Evolutionary conservation across 2,113 vertebrate species (phyloP).

Genomic region (Cheirogaleus medius): DNA sequence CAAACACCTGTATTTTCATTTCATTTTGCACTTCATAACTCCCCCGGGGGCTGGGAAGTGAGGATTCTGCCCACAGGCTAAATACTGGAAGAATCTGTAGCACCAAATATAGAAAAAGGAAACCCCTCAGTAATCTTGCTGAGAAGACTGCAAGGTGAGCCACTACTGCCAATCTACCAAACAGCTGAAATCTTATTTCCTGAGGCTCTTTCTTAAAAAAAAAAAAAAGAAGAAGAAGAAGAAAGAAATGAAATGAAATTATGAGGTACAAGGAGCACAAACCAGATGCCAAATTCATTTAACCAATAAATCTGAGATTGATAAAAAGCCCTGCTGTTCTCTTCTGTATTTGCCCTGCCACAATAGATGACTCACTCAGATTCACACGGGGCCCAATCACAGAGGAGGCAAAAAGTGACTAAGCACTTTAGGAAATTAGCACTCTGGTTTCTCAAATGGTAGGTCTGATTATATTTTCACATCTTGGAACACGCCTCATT

Average conservation of each 20-base stretch:
- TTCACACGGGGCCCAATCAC: neutral
- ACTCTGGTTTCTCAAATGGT: constrained; percentile 31
- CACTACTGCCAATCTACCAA: neutral
- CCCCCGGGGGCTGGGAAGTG: neutral
- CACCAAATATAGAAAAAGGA: neutral
- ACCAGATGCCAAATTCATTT: constrained; percentile 48
- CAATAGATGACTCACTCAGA: constrained; percentile 48
- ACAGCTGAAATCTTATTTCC: neutral
- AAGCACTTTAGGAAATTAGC: constrained; percentile 59
- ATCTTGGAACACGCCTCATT: neutral
- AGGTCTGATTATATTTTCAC: neutral
- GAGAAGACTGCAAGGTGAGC: neutral
- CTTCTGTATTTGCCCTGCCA: neutral
- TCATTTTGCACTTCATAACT: neutral
- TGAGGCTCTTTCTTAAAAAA: neutral
- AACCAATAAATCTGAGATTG: neutral
- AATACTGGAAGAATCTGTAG: neutral
- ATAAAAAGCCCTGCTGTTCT: constrained; percentile 41
- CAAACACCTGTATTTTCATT: neutral
- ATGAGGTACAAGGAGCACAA: constrained; percentile 38
- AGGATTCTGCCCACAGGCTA: neutral
- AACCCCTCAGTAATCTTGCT: neutral
- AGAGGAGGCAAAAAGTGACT: constrained; percentile 57
- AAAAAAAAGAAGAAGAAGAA: neutral
- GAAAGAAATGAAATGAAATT: neutral